Percentiles rank a stretch among this genome's conserved stretches.
These are phyloP conservation scores for Gymnarchus niloticus DNA, from an alignment of 2,113 vertebrate species.

Conservation along the genomic window DNA sequence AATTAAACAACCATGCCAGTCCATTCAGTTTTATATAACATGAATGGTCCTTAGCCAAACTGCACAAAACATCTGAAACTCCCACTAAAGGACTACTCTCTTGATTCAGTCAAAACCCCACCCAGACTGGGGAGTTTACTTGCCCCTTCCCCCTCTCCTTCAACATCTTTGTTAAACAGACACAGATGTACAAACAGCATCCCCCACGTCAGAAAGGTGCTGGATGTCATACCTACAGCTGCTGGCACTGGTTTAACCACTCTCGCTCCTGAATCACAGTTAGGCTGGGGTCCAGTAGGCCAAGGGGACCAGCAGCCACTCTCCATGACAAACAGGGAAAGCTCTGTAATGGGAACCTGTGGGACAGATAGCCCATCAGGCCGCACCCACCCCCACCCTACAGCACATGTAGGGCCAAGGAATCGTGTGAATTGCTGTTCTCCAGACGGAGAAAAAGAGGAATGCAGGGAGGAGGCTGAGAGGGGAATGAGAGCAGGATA, in stretches of 20 bases:
- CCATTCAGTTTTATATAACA: neutral
- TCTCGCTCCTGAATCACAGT: neutral
- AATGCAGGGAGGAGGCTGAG: constrained; percentile 5
- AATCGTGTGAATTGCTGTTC: neutral
- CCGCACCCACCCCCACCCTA: neutral
- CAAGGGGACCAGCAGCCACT: neutral
- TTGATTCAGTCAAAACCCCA: neutral
- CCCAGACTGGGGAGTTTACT: neutral
- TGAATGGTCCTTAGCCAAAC: neutral
- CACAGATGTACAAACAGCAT: constrained; percentile 16
- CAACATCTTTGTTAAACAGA: neutral
- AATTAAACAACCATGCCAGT: neutral
- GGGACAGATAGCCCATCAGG: neutral
- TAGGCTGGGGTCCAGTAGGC: neutral
- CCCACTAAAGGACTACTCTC: neutral
- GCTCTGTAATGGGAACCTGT: neutral
- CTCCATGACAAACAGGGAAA: neutral
- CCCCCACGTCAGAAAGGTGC: neutral
- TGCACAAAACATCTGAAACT: neutral
- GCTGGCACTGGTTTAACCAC: neutral
- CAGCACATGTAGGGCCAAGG: neutral
- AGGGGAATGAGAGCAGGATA: neutral
- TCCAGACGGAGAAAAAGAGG: neutral
- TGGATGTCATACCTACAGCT: constrained; percentile 3
- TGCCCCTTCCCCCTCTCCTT: neutral